phyloP scores from a whole-genome alignment of 2,888 invertebrate genomes.

The Dicyrtomina minuta region DNA sequence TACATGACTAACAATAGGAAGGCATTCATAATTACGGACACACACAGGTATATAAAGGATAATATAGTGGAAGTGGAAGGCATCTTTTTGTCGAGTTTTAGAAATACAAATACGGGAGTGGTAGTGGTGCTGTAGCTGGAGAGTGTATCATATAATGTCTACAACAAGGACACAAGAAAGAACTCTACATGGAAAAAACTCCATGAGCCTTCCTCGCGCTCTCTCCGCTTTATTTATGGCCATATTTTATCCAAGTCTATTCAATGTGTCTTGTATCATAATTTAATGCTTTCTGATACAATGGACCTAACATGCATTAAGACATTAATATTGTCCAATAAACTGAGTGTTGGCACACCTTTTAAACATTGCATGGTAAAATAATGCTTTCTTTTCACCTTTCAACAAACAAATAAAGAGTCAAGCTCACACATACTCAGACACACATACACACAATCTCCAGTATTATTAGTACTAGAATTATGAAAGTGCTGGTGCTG shows the following conservation, averaged over 20 bases:
- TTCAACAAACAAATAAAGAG: conserved; percentile 32
- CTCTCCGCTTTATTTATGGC: conserved; percentile 32
- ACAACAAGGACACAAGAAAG: not conserved
- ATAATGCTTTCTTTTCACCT: conserved; percentile 25
- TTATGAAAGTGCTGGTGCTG: conserved; percentile 2
- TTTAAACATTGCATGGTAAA: conserved; percentile 24
- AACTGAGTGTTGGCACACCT: conserved; percentile 31
- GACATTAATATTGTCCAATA: conserved; percentile 26
- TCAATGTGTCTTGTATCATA: conserved; percentile 47
- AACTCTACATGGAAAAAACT: not conserved
- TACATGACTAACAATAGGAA: no score
- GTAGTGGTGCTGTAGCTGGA: not conserved
- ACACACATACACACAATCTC: not conserved
- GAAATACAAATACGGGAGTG: no score
- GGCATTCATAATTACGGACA: no score
- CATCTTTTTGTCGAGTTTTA: no score
- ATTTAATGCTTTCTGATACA: conserved; percentile 39
- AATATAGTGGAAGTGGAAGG: no score
- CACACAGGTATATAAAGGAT: no score
- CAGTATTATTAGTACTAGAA: no score
- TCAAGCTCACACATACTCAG: conserved; percentile 18
- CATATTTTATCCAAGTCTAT: conserved; percentile 44
- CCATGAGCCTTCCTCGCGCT: not conserved
- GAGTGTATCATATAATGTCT: not conserved
- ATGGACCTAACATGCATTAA: conserved; percentile 34